Conservation (phyloP, 2,797 vertebrate genomes). For the Propithecus deckenii region DNA sequence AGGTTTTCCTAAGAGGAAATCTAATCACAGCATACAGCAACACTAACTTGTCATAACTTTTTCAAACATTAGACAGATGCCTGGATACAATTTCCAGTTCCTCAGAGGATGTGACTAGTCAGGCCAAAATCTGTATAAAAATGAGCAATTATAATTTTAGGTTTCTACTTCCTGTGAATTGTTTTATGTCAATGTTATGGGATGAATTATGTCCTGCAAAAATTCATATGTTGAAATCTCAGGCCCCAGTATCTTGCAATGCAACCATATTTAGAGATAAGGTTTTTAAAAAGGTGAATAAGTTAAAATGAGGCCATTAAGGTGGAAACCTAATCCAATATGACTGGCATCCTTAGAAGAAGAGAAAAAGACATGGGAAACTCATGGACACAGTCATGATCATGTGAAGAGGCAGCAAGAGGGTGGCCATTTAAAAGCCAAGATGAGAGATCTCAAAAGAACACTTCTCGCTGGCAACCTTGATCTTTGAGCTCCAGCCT, state of each 20-base stretch:
- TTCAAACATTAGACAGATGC: neutral
- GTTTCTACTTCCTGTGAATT: neutral
- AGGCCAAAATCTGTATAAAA: neutral
- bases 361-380: neutral
- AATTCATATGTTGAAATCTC: neutral
- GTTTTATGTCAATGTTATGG: neutral
- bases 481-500: neutral
- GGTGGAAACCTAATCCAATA: neutral
- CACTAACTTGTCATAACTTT: neutral
- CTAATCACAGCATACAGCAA: neutral
- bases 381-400: neutral
- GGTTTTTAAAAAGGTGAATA: neutral
- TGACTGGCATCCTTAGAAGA: neutral
- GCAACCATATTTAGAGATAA: neutral
- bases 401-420: neutral
- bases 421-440: accelerated
- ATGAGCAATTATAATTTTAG: neutral
- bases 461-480: accelerated
- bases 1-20: neutral
- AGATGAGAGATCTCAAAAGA: neutral
- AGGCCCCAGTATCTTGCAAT: neutral
- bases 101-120: neutral
- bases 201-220: neutral
- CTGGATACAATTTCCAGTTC: neutral
- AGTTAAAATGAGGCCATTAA: neutral